These are phyloP conservation scores for Drosophila stalkeri DNA, from an alignment of 2,888 invertebrate genomes.

Conservation along the genomic window DNA sequence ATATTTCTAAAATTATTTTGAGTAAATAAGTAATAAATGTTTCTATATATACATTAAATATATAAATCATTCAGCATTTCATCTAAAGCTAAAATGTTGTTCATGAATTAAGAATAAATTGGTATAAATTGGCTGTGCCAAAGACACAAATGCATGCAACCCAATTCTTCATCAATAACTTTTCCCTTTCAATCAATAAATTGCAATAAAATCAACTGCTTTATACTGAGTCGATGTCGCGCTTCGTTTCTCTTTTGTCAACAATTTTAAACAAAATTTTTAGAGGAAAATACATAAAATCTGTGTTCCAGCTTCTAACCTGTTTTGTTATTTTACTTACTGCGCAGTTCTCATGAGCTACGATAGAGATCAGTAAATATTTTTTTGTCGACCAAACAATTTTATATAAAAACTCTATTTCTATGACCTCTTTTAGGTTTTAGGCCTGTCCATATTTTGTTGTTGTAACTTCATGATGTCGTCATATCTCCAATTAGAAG, in stretches of 20 bases:
- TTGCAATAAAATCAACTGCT: background rate
- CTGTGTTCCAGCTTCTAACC: background rate
- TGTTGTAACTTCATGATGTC: conserved; percentile 41
- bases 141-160: background rate
- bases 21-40: background rate
- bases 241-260: background rate
- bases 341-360: background rate
- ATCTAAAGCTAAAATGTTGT: background rate
- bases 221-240: background rate
- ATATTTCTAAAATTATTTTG: background rate
- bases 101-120: background rate
- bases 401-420: background rate
- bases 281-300: background rate
- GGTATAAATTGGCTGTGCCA: background rate
- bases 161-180: background rate
- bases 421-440: background rate
- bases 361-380: background rate
- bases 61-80: background rate
- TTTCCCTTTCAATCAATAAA: background rate
- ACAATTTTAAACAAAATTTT: background rate
- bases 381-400: background rate
- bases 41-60: no score
- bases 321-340: background rate
- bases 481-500: conserved; percentile 52
- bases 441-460: background rate